Percentiles rank a stretch among this genome's conserved stretches.
Evolutionary conservation across 2,888 invertebrate genomes (phyloP).

Genomic region (Sympetrum striolatum): DNA sequence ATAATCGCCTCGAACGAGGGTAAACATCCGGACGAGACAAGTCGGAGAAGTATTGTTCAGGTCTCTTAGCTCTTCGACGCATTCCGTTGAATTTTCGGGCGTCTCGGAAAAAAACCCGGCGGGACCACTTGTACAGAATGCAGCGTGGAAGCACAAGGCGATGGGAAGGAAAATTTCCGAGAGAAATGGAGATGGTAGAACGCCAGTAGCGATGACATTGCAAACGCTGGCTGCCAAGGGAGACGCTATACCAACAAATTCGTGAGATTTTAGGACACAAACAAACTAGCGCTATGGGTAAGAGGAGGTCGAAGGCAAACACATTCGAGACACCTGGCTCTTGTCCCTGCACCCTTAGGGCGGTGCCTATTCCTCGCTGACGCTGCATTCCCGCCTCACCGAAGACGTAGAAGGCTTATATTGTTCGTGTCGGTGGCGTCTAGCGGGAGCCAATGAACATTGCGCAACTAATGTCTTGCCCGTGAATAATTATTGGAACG

Average conservation of each 20-base stretch:
- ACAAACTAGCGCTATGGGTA: not conserved
- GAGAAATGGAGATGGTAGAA: not conserved
- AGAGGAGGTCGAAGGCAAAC: not conserved
- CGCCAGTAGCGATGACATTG: not conserved
- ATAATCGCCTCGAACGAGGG: no score
- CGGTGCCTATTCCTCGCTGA: not conserved
- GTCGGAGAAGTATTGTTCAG: no score
- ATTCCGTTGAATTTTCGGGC: not conserved
- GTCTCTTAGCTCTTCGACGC: not conserved
- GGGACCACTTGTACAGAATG: not conserved
- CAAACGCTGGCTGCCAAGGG: not conserved
- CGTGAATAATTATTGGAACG: no score
- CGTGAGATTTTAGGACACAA: not conserved
- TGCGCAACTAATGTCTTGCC: no score
- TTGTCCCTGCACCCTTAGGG: not conserved
- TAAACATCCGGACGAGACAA: no score
- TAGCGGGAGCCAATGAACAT: no score
- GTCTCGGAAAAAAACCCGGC: not conserved
- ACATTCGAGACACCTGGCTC: constrained; percentile 13
- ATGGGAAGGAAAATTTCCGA: not conserved
- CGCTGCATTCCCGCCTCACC: not conserved
- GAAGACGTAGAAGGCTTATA: not conserved
- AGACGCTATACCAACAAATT: not conserved
- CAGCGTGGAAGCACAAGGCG: not conserved
- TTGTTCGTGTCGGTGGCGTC: no score